Evolutionary conservation across 1,140 invertebrate species (phyloP).

Genomic region (Pseudomyrmex dendroicus): DNA sequence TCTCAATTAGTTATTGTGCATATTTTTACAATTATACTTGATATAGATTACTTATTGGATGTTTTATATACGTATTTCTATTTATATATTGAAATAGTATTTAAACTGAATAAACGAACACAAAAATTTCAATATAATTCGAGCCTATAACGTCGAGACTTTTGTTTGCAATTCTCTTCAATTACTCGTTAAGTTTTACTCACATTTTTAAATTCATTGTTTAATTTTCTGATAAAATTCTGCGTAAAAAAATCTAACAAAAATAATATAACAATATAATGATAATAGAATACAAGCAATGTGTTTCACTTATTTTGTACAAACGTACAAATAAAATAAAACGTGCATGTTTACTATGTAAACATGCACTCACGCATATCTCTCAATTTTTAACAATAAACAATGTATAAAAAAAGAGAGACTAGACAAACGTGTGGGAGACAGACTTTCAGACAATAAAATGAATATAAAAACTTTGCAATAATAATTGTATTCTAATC

Average conservation of each 20-base stretch:
- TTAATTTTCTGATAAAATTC: too few species aligned
- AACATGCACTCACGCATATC: not conserved
- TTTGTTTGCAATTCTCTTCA: too few species aligned
- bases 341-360: not conserved
- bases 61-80: not conserved
- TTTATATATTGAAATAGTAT: too few species aligned
- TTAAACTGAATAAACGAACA: too few species aligned
- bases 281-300: too few species aligned
- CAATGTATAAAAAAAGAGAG: not conserved
- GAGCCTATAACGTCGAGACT: too few species aligned
- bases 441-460: conserved; percentile 17
- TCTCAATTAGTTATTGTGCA: not conserved
- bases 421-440: not conserved
- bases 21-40: not conserved
- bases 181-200: too few species aligned
- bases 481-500: conserved; percentile 31
- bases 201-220: too few species aligned
- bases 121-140: too few species aligned
- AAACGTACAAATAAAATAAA: not conserved
- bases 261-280: too few species aligned
- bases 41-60: not conserved
- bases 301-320: not conserved
- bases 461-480: conserved; percentile 20
- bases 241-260: too few species aligned
- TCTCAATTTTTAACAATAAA: not conserved